These are phyloP conservation scores for Hypsopygia costalis DNA, from an alignment of 2,888 invertebrate species.

Conservation along the genomic window DNA sequence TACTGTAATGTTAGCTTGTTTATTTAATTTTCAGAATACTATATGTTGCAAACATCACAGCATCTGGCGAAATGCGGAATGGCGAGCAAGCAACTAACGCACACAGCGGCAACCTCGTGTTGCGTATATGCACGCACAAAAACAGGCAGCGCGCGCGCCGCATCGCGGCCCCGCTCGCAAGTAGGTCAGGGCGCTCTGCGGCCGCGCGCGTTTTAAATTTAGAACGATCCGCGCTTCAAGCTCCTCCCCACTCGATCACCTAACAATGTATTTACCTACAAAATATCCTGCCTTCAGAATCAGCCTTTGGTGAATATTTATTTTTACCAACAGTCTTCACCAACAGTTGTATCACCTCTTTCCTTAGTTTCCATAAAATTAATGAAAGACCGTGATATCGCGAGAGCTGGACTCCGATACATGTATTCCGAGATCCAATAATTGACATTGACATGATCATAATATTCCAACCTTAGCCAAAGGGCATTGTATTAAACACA, in stretches of 20 bases:
- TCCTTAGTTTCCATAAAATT: too few species aligned
- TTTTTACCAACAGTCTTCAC: too few species aligned
- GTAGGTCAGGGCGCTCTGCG: constrained; percentile 79
- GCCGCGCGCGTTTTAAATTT: constrained; percentile 79
- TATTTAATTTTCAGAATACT: constrained; percentile 41
- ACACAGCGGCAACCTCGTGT: constrained; percentile 51
- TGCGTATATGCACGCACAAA: constrained; percentile 52
- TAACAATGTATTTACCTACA: constrained; percentile 52
- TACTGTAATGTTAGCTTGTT: constrained; percentile 16
- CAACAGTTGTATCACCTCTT: too few species aligned
- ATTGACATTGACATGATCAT: neutral
- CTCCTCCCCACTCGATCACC: constrained; percentile 68
- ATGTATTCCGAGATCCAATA: constrained; percentile 2
- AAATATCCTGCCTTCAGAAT: constrained; percentile 37
- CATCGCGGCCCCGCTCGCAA: constrained; percentile 78
- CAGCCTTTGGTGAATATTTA: constrained; percentile 23
- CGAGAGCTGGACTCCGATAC: too few species aligned
- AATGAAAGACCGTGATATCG: too few species aligned
- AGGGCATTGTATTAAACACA: constrained; percentile 9
- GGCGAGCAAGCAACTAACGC: constrained; percentile 65
- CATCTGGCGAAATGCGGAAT: constrained; percentile 76
- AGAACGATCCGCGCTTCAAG: constrained; percentile 76
- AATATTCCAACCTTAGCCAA: constrained; percentile 7
- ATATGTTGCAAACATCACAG: constrained; percentile 68
- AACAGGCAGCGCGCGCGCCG: constrained; percentile 68